Base-by-base conservation (phyloP, 2,888 invertebrate genomes). In the Leucoptera coffeella region DNA sequence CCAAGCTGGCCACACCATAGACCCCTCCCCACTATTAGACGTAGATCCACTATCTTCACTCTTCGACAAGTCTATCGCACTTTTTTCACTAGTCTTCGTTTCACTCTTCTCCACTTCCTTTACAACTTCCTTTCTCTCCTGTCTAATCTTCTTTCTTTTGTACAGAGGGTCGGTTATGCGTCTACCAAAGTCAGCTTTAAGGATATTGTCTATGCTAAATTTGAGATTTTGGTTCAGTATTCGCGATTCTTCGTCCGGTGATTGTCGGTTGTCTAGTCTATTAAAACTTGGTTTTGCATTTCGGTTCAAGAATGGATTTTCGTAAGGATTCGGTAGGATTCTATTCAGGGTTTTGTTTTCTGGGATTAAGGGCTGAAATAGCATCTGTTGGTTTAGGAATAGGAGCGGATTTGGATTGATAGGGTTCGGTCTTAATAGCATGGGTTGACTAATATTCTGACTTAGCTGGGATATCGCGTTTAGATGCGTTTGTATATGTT, bases 1-100 rank as follows among this genome's bases (percentile, higher is more conserved):
- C 97, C 96, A 97, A 15, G 96, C 95, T 0, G 96, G 96, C 90
- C 92, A 93, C 45, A 87, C 61, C 69, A 71, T 60, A 3, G 62
- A 50, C 5, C 64, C 54, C 17, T 64, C 48, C 10, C 48, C 59
- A 6, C 37, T 26, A 3, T 17, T 35, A 3, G 59, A 56, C 29
- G 60, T 65, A 28, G 62, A 65, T 4, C 53, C 52, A 29, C 62
- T 61, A 23, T 65, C 69, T 20, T 69, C 69, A 5, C 50, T 54
- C 38, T 69, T 69, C 0, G 67, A 67, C 15, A 69, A 31, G 29
- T 69, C 69, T 26, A 69, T 67, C 2, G 69, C 69, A 2, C 38
- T 44, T 25, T 67, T 69, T 23, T 67, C 67, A 11, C 46, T 40
- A 0, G 54, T 43, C 29, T 62, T 64, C 1, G 59, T 47, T 19